These are phyloP conservation scores for Actinia tenebrosa DNA, from an alignment of 64 coral and sea anemone species.

Conservation along the genomic window DNA sequence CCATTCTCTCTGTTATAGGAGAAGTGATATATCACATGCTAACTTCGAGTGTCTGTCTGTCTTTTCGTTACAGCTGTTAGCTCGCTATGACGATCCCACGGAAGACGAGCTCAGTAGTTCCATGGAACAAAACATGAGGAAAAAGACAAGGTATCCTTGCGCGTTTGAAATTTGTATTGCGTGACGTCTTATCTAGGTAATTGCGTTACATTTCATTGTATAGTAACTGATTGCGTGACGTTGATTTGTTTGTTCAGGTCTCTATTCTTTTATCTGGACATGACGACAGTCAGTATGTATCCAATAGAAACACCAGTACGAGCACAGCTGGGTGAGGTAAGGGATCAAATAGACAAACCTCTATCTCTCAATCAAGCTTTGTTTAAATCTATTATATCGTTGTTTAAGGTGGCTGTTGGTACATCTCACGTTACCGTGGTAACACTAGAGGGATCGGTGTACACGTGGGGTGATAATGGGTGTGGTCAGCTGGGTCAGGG, in stretches of 20 bases:
- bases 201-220: neutral
- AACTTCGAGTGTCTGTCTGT: neutral
- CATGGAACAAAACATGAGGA: slow-evolving; percentile 61
- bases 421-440: slow-evolving; percentile 87
- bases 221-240: neutral
- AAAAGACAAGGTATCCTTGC: slow-evolving; percentile 56
- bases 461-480: slow-evolving; percentile 90
- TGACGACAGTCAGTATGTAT: slow-evolving; percentile 74
- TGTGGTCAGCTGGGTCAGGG: slow-evolving; percentile 93
- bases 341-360: neutral
- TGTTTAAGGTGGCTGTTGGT: slow-evolving; percentile 84
- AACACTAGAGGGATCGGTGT: slow-evolving; percentile 76
- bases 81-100: slow-evolving; percentile 74
- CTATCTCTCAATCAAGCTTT: neutral
- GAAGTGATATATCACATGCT: neutral
- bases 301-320: slow-evolving; percentile 81
- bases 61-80: slow-evolving; percentile 50
- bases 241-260: slow-evolving; percentile 39
- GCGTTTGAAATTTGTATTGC: neutral
- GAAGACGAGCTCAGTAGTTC: slow-evolving; percentile 85
- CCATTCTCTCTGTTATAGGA: no score
- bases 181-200: neutral
- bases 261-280: slow-evolving; percentile 77
- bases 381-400: neutral
- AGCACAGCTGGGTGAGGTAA: slow-evolving; percentile 75